Evolutionary conservation across 2,797 vertebrate species (phyloP), one percentile per base, ranked within the genome.

Genomic region (Siniperca obscura): DNA sequence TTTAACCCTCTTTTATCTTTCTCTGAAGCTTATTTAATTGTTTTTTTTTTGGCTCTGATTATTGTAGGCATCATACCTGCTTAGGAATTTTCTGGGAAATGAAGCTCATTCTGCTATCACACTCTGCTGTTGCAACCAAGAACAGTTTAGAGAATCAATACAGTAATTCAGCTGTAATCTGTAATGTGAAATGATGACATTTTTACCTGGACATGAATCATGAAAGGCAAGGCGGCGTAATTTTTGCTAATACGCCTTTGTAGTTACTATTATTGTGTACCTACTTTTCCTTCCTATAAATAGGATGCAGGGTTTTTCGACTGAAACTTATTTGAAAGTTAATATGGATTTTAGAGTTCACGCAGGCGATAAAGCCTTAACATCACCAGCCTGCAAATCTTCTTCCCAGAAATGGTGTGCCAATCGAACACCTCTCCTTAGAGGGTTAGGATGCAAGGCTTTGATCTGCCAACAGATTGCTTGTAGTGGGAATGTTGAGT

Each of bases 381-480:
- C 62, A 65, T 40, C 46, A 30, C 27, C 27, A 21, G 48, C 14
- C 71, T 74, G 44, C 36, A 46, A 27, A 75, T 46, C 5, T 34
- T 21, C 46, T 55, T 74, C 53, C 19, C 53, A 44, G 34, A 66
- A 34, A 81, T 65, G 66, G 19, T 27, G 17, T 75, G 81, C 44
- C 79, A 72, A 21, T 87, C 70, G 74, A 55, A 25, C 11, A 9
- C 19, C 16, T n/a, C 53, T 74, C 25, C 56, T 40, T 4, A 52
- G 27, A 68, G 30, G 36, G 61, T 70, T 56, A 19, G 17, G 44
- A 62, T 52, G 40, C 53, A 10, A 21, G 9, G 46, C 76, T 84
- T 75, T 78, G 76, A 80, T 86, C 61, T 69, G 56, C 64, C 30
- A 55, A 44, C 42, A 57, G 64, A 68, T 59, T 38, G 12, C 55